A percentile compares a stretch with the other conserved stretches of the same genome.
Conservation (phyloP, 2,797 vertebrate species). For the Myotis vivesi region DNA sequence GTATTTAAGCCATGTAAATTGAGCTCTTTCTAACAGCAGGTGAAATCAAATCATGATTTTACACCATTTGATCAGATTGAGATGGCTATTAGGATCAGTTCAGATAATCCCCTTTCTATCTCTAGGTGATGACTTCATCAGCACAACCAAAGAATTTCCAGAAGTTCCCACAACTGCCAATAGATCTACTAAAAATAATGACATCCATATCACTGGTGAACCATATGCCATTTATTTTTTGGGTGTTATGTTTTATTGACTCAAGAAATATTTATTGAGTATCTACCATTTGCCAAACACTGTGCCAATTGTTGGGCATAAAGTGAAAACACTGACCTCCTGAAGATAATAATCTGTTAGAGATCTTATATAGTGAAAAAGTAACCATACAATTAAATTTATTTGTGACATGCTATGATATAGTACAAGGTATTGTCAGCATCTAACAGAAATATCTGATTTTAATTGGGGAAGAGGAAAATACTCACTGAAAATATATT, state of each 20-base stretch:
- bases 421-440: not conserved
- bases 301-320: not conserved
- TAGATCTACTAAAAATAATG: slow-evolving; percentile 50
- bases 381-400: not conserved
- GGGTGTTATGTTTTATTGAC: not conserved
- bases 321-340: not conserved
- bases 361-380: not conserved
- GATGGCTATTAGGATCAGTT: not conserved
- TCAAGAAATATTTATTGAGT: not conserved
- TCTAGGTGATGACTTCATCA: slow-evolving; percentile 52
- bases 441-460: slow-evolving; percentile 17
- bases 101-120: not conserved
- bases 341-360: not conserved
- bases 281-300: not conserved
- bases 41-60: not conserved
- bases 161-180: slow-evolving; percentile 22
- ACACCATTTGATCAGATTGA: not conserved
- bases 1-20: not conserved
- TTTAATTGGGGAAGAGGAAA: not conserved
- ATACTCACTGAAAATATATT: not conserved
- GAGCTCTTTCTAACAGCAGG: not conserved
- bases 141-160: slow-evolving; percentile 16
- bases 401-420: not conserved
- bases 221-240: not conserved
- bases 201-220: slow-evolving; percentile 66